These are phyloP conservation scores for Papilio aristodemus DNA, from an alignment of 1,140 invertebrate genomes.

Conservation along the genomic window DNA sequence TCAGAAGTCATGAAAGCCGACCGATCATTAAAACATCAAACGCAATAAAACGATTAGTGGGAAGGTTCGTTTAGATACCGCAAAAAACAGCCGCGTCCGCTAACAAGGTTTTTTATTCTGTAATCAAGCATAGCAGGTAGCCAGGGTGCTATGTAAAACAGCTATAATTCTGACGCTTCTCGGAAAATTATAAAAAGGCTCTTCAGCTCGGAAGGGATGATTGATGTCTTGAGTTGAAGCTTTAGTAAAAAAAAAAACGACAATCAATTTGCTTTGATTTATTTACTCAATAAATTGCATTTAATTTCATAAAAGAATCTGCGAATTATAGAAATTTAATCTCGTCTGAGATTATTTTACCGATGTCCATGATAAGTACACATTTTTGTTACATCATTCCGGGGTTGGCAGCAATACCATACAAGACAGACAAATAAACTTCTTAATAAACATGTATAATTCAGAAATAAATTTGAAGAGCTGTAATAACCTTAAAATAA, in stretches of 20 bases:
- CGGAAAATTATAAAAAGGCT: constrained; percentile 51
- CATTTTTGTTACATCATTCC: no score
- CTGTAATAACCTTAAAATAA: constrained; percentile 35
- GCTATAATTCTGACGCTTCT: constrained; percentile 46
- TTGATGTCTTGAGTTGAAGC: constrained; percentile 24
- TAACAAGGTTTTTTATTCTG: constrained; percentile 72
- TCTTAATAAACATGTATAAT: no score
- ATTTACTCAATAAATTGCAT: constrained; percentile 12
- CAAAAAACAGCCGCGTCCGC: constrained; percentile 53
- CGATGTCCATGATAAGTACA: no score
- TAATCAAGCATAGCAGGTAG: constrained; percentile 64
- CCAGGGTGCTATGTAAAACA: constrained; percentile 39
- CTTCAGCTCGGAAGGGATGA: constrained; percentile 27
- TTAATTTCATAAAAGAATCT: constrained; percentile 5
- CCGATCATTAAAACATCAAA: constrained; percentile 65
- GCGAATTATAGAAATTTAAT: no score
- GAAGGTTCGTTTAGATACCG: constrained; percentile 49
- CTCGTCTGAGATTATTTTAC: no score
- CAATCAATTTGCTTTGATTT: constrained; percentile 18
- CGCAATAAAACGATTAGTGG: constrained; percentile 73
- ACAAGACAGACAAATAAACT: no score
- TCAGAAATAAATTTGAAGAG: no score
- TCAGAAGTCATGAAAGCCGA: constrained; percentile 41
- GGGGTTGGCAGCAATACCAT: no score
- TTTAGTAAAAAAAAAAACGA: constrained; percentile 26